Evolutionary conservation across 1,140 invertebrate species (phyloP).

Genomic region (Amyelois transitella): DNA sequence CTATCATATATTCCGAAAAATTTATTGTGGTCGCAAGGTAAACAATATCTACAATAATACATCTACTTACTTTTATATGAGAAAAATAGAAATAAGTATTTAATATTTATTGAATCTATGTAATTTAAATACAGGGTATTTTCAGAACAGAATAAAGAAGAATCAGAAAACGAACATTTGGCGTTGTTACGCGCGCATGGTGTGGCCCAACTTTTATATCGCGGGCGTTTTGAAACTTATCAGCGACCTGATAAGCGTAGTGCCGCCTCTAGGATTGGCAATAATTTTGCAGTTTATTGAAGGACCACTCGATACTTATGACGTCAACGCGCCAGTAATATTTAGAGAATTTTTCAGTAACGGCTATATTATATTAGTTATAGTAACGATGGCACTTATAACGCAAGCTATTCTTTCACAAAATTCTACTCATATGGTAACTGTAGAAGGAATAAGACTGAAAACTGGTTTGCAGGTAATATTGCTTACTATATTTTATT

Average conservation of each 20-base stretch:
- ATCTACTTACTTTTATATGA: not conserved
- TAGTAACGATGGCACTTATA: constrained; percentile 83
- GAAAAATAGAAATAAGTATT: constrained; percentile 6
- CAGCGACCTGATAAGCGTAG: constrained; percentile 84
- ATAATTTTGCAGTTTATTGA: constrained; percentile 82
- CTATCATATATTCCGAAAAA: constrained; percentile 73
- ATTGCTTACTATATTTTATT: constrained; percentile 7
- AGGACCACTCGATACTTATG: constrained; percentile 23
- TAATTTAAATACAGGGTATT: constrained; percentile 13
- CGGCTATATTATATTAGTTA: constrained; percentile 84
- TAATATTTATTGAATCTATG: no score
- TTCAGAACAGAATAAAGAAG: constrained; percentile 34
- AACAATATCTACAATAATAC: constrained; percentile 1
- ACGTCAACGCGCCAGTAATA: constrained; percentile 33
- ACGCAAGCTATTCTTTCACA: constrained; percentile 89
- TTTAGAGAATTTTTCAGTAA: constrained; percentile 80
- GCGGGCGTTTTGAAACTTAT: constrained; percentile 84
- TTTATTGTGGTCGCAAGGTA: constrained; percentile 73
- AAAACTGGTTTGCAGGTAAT: constrained; percentile 85
- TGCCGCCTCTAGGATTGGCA: constrained; percentile 85
- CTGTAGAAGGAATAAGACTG: constrained; percentile 86
- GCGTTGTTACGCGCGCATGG: constrained; percentile 80
- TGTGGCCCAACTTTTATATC: constrained; percentile 82
- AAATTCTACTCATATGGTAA: constrained; percentile 87
- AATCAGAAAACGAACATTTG: constrained; percentile 58